These are phyloP conservation scores for Pipra filicauda DNA, from an alignment of 2,113 vertebrate genomes.

Conservation along the genomic window DNA sequence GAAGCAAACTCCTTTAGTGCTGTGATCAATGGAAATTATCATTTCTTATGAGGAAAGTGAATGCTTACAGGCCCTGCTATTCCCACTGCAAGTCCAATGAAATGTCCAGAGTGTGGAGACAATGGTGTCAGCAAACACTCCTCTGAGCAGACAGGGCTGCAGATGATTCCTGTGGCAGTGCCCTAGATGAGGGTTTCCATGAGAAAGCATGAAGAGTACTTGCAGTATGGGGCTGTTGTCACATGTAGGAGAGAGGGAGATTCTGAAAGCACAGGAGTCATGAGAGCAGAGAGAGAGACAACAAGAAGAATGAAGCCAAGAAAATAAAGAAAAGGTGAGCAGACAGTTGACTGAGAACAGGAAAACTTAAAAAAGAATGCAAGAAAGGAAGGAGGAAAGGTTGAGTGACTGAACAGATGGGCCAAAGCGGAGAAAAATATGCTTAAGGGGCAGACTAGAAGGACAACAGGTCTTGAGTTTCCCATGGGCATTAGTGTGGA, in stretches of 20 bases:
- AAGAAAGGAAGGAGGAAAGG: background rate
- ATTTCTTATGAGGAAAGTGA: background rate
- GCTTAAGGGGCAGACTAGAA: background rate
- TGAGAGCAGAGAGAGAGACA: background rate
- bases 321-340: background rate
- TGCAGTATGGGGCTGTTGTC: background rate
- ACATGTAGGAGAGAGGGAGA: background rate
- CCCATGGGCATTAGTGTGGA: background rate
- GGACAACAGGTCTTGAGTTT: background rate
- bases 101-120: background rate
- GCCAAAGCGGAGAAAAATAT: background rate
- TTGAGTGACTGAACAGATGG: background rate
- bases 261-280: background rate
- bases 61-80: background rate
- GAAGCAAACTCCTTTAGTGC: background rate
- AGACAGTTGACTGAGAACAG: background rate
- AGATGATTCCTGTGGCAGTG: background rate
- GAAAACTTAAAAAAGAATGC: background rate
- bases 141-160: background rate
- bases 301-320: background rate
- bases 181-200: background rate
- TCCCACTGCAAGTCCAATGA: background rate
- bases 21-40: background rate
- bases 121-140: background rate
- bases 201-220: background rate